Base-by-base conservation (phyloP, 2,113 vertebrate genomes). In the Ginglymostoma cirratum region DNA sequence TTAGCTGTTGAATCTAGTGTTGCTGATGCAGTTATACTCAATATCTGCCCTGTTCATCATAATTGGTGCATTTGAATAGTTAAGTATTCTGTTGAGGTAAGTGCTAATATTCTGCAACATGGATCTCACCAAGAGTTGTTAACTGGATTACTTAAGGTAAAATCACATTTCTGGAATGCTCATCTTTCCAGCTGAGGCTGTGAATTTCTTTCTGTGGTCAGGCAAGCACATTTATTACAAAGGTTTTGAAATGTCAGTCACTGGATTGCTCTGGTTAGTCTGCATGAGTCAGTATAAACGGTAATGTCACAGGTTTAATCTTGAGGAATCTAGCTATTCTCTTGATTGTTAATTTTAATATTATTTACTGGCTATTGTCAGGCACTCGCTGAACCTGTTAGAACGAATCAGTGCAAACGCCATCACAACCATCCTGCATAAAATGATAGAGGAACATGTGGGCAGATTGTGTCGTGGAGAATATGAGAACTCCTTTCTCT, bases 331-430 rank as follows among this genome's bases (percentile, higher is more conserved):
- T 67, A 66, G 23, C 5, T 34, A 23, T 66, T 66, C 61, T 93
- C 55, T n/a, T 34, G 0, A 55, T 93, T 66, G 89, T 70, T 76
- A 30, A 48, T 30, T 12, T 95, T 95, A 70, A 69, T 45, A 23
- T 14, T 45, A 38, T 70, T 7, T 72, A 52, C 72, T 94, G 66
- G 65, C 65, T 96, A 24, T 85, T 78, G 96, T 3, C 52, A 99
- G 99, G 0, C 98, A 97, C 85, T 98, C 96, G 86, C 97, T 99
- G 96, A 98, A 98, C 96, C 97, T 99, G 96, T 97, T 99, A 97
- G 99, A 99, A 97, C 97, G 99, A 80, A 98, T 99, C 96, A 99
- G 99, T 5, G 98, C 98, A 0, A 98, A 99, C 0, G 98, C 99
- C 0, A 98, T 99, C 96, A 99, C 99, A 24, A 98, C 97, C 97